phyloP scores from a whole-genome alignment of 2,797 vertebrate genomes.

The Balearica regulorum region DNA sequence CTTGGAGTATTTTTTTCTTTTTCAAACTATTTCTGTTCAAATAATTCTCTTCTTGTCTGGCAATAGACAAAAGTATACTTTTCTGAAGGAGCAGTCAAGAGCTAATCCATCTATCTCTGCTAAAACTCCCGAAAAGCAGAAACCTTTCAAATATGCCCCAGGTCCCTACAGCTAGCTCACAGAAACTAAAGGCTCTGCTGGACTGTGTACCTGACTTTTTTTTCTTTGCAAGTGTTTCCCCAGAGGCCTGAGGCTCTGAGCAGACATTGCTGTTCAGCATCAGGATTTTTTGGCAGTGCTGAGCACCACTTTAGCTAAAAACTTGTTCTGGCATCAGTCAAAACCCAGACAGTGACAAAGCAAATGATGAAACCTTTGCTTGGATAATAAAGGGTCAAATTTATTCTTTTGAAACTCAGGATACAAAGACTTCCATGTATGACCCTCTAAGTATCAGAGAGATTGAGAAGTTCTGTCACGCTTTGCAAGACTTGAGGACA shows the following conservation, averaged over 20 bases:
- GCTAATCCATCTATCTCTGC: background rate
- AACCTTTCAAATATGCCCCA: background rate
- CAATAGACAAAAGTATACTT: background rate
- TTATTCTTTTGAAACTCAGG: background rate
- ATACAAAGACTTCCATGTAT: background rate
- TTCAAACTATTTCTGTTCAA: background rate
- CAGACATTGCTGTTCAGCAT: background rate
- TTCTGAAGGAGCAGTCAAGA: background rate
- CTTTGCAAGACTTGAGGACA: background rate
- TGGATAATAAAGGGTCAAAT: background rate
- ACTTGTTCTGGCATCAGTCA: background rate
- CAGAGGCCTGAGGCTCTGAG: background rate
- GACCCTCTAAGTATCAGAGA: background rate
- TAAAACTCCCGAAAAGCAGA: background rate
- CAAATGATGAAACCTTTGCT: background rate
- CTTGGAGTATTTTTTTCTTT: background rate
- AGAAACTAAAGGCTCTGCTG: background rate
- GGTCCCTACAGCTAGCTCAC: background rate
- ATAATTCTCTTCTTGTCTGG: background rate
- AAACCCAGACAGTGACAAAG: background rate
- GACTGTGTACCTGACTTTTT: background rate
- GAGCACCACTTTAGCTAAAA: background rate
- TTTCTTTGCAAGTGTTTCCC: background rate
- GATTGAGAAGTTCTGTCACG: background rate
- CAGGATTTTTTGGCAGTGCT: background rate